Evolutionary conservation across 2,797 vertebrate species (phyloP), one percentile per base, ranked within the genome.

Genomic region (Pelochelys cantorii): DNA sequence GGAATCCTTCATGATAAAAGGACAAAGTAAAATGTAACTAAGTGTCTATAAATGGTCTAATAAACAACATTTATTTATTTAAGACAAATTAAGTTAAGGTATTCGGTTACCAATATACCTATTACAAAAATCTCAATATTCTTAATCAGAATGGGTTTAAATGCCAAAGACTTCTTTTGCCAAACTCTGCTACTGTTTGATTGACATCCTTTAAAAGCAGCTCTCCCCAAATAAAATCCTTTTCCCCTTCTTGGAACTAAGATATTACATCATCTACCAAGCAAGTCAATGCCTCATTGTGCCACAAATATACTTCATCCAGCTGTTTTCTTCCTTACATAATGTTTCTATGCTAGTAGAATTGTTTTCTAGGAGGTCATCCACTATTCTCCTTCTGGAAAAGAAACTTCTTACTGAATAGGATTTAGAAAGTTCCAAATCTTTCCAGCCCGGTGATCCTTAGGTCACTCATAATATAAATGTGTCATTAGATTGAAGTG

Each of bases 391-490:
- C 23, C 12, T 48, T 75, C 12, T 27, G 42, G 42, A 77, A 34
- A 87, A 56, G 8, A 62, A 1, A 29, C 2, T 12, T 52, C n/a
- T 3, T 52, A 17, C 2, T 0, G 48, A 25, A 31, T 14, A 5
- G 20, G 17, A 29, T 71, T 34, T 37, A 34, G n/a, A 71, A 20
- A 37, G 2, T 55, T 74, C 20, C 54, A 87, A n/a, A 29, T 10
- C 25, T 81, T 87, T 60, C 48, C 23, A 18, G 37, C 9, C 15
- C 29, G 42, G 48, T 31, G 68, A 55, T 20, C 55, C 27, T 31
- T 62, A 18, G 65, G 22, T 48, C 53, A 31, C 42, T 79, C 53
- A 7, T 7, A 14, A 14, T 4, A 68, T n/a, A 37, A 10, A 12
- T 56, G 83, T n/a, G 3, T 1, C 9, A 42, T 90, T 53, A 79